phyloP scores from a whole-genome alignment of 2,797 vertebrate species.

The Propithecus deckenii region DNA sequence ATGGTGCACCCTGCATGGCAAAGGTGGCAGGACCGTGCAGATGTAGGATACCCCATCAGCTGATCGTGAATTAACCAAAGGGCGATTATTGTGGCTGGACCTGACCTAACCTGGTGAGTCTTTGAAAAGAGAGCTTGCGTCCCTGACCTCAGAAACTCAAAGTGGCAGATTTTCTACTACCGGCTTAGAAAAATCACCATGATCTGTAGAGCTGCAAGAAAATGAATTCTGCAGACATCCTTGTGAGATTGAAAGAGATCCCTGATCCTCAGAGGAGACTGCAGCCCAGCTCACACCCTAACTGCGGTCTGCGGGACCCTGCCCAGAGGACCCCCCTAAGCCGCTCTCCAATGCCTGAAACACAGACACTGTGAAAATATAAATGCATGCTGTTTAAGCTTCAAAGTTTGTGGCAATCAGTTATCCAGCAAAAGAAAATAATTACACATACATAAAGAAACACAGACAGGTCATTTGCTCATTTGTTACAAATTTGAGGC shows the following conservation, averaged over 20 bases:
- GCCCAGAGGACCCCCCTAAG: background rate
- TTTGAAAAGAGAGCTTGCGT: background rate
- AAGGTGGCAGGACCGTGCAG: background rate
- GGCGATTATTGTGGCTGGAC: background rate
- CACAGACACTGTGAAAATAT: too few species aligned
- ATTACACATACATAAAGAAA: background rate
- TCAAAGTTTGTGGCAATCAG: background rate
- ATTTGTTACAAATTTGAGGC: background rate
- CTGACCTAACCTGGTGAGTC: background rate
- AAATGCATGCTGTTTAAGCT: too few species aligned
- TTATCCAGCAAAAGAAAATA: background rate
- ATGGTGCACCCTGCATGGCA: accelerated
- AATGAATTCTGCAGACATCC: background rate
- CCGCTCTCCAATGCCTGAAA: accelerated
- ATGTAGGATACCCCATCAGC: background rate
- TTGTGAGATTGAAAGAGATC: background rate
- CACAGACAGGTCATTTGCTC: background rate
- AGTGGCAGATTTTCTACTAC: background rate
- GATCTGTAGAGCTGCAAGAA: background rate
- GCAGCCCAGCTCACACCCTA: background rate
- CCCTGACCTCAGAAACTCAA: background rate
- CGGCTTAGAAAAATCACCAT: background rate
- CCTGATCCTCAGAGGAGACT: background rate
- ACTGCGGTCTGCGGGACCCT: background rate
- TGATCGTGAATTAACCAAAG: background rate